Conservation (phyloP, 2,888 invertebrate genomes). For the Pandemis corylana region DNA sequence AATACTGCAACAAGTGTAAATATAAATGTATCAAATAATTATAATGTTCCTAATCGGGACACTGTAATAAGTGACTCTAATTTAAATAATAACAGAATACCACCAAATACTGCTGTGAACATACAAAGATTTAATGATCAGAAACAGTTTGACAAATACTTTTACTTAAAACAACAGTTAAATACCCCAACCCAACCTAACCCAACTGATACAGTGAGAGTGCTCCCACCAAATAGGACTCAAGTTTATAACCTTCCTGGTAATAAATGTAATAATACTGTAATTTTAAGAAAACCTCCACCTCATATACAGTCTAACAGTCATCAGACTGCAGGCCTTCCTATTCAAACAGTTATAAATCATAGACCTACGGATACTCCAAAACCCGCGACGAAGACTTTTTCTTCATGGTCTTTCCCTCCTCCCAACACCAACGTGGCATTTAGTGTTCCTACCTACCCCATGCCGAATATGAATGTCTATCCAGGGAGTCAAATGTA, state of each 20-base stretch:
- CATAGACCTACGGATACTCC: neutral
- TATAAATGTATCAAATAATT: neutral
- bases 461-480: neutral
- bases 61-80: neutral
- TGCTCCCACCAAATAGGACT: neutral
- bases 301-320: neutral
- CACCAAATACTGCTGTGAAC: neutral
- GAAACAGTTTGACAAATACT: neutral
- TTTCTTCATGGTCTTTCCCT: neutral
- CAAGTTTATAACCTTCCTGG: slow-evolving; percentile 14
- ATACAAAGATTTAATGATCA: neutral
- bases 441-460: neutral
- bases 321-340: neutral
- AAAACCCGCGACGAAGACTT: neutral
- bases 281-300: slow-evolving; percentile 17
- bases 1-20: neutral
- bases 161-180: neutral
- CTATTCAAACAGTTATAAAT: slow-evolving; percentile 23
- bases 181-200: neutral
- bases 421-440: slow-evolving; percentile 7
- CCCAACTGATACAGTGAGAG: neutral
- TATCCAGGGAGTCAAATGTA: neutral
- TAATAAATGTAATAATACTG: slow-evolving; percentile 16
- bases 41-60: neutral
- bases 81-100: neutral